These are phyloP conservation scores for Tragopan temminckii DNA, from an alignment of 2,797 vertebrate species.

Conservation along the genomic window DNA sequence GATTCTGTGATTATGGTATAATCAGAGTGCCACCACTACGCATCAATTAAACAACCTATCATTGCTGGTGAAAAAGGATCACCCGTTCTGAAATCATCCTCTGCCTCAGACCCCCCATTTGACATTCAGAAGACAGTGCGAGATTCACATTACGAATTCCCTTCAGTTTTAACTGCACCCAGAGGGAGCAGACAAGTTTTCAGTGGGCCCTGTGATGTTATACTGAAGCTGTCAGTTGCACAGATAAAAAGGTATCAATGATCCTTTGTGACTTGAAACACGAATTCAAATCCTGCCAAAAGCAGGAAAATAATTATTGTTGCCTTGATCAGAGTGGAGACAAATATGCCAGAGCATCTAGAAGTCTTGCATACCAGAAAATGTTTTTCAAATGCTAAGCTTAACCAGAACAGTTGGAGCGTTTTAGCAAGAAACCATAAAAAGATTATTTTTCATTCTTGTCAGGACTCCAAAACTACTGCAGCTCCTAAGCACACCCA, in stretches of 20 bases:
- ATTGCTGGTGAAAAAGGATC: background rate
- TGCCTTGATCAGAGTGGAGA: background rate
- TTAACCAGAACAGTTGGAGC: conserved; percentile 2
- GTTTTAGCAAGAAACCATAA: conserved; percentile 42
- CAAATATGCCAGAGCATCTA: background rate
- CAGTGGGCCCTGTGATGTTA: background rate
- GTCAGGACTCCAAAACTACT: conserved; percentile 41
- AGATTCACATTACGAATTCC: background rate
- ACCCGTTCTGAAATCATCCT: background rate
- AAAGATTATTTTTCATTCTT: conserved; percentile 47
- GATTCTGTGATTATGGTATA: too few relatives aligned
- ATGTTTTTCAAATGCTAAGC: conserved; percentile 1
- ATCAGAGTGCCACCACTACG: background rate
- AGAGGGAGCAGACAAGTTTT: background rate
- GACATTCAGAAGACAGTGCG: background rate
- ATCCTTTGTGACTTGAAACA: conserved; percentile 16
- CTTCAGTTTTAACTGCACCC: background rate
- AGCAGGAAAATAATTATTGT: background rate
- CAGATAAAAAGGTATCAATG: background rate
- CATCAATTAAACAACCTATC: background rate
- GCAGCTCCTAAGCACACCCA: conserved; percentile 40
- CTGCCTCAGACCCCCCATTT: background rate
- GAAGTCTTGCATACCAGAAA: conserved; percentile 3
- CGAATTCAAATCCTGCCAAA: conserved; percentile 8
- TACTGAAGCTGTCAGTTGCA: background rate